Evolutionary conservation across 2,888 invertebrate species (phyloP).

Genomic region (Agrotis clavis): DNA sequence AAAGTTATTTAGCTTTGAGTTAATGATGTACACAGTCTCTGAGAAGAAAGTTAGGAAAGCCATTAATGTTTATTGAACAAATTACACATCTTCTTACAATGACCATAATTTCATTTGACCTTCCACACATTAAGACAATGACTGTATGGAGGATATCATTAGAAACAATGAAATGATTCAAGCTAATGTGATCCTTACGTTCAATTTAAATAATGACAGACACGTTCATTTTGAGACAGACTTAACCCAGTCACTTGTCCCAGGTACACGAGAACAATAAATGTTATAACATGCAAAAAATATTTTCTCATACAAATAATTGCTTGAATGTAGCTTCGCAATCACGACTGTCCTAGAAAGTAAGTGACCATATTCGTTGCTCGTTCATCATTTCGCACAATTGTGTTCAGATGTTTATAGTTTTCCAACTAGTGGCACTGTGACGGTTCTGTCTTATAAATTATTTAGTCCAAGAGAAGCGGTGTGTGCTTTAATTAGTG

Average conservation of each 20-base stretch:
- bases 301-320: constrained; percentile 75
- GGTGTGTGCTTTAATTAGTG: constrained; percentile 42
- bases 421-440: constrained; percentile 52
- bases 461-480: constrained; percentile 37
- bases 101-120: constrained; percentile 55
- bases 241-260: constrained; percentile 37
- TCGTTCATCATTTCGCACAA: constrained; percentile 70
- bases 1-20: constrained; percentile 30
- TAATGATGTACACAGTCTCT: constrained; percentile 35
- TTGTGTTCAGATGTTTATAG: constrained; percentile 60
- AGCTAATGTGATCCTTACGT: constrained; percentile 49
- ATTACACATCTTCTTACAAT: constrained; percentile 51
- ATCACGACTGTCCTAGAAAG: constrained; percentile 78
- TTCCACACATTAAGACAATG: constrained; percentile 41
- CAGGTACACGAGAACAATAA: constrained; percentile 55
- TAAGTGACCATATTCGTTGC: constrained; percentile 74
- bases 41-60: constrained; percentile 57
- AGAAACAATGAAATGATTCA: constrained; percentile 52
- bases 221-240: constrained; percentile 30
- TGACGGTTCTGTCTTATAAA: constrained; percentile 27
- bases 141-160: constrained; percentile 52
- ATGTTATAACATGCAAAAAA: constrained; percentile 61
- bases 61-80: constrained; percentile 51
- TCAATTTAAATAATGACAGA: constrained; percentile 57
- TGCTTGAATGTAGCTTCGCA: constrained; percentile 67